phyloP scores from a whole-genome alignment of 2,797 vertebrate species.

The Gobio occitaniae region DNA sequence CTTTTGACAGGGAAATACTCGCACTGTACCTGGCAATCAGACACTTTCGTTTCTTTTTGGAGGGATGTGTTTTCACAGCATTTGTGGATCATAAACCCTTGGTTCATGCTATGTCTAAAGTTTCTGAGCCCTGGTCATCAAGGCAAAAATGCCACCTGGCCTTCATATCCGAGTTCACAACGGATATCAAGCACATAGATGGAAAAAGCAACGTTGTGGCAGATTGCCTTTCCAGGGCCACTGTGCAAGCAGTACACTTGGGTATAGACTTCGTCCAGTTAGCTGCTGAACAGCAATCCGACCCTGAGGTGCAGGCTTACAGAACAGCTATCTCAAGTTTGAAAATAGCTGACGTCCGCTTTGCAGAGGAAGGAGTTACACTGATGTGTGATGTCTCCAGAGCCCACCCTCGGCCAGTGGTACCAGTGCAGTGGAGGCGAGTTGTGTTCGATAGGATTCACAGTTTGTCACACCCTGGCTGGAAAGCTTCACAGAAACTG shows the following conservation, averaged over 20 bases:
- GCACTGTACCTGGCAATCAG: neutral
- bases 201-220: neutral
- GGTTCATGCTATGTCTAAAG: too few species aligned
- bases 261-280: neutral
- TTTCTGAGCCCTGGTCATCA: neutral
- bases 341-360: constrained; percentile 2
- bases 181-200: neutral
- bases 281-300: neutral
- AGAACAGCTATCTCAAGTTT: neutral
- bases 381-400: constrained; percentile 27
- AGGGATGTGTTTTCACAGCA: too few species aligned
- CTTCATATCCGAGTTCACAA: neutral
- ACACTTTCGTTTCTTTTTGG: neutral
- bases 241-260: too few species aligned
- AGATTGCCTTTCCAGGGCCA: constrained; percentile 19
- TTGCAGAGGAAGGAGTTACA: neutral
- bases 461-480: neutral
- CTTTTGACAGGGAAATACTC: constrained; percentile 26
- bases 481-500: neutral
- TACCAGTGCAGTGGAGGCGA: neutral
- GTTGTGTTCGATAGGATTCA: neutral
- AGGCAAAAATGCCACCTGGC: neutral
- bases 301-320: neutral
- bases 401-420: neutral
- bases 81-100: too few species aligned